Evolutionary conservation across 2,888 invertebrate species (phyloP).

Genomic region (Alloscopus bannaensis): DNA sequence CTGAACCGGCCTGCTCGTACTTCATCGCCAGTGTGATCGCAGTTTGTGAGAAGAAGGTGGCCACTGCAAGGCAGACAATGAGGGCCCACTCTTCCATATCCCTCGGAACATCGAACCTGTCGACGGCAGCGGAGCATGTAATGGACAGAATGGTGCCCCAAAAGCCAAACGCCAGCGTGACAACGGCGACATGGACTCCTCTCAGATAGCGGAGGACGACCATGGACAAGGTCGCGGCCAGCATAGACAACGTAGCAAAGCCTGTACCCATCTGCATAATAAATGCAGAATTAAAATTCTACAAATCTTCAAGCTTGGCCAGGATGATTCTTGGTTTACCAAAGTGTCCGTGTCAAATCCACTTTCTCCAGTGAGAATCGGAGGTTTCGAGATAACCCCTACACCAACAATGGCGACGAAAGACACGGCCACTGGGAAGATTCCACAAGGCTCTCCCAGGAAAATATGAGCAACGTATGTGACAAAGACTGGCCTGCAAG

Average conservation of each 20-base stretch:
- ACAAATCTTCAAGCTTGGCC: slow-evolving; percentile 4
- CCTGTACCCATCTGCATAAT: slow-evolving; percentile 62
- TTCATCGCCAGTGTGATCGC: slow-evolving; percentile 64
- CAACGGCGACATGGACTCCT: slow-evolving; percentile 63
- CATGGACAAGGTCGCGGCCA: slow-evolving; percentile 55
- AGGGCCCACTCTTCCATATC: slow-evolving; percentile 36
- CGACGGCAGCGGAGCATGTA: slow-evolving; percentile 36
- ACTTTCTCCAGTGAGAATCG: slow-evolving; percentile 64
- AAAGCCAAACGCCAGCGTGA: slow-evolving; percentile 62
- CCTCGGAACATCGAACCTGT: slow-evolving; percentile 58
- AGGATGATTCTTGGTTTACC: slow-evolving; percentile 45
- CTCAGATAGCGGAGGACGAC: slow-evolving; percentile 65
- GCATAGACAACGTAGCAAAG: slow-evolving; percentile 54
- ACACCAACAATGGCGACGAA: slow-evolving; percentile 65
- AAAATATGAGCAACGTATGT: slow-evolving; percentile 63
- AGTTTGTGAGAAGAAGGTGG: slow-evolving; percentile 58
- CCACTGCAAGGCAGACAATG: slow-evolving; percentile 30
- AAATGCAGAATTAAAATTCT: not conserved
- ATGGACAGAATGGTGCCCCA: slow-evolving; percentile 54
- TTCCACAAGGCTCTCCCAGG: slow-evolving; percentile 66
- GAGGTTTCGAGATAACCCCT: slow-evolving; percentile 66
- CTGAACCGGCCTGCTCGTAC: slow-evolving; percentile 66
- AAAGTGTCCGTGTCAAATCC: slow-evolving; percentile 64
- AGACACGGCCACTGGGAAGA: slow-evolving; percentile 59
- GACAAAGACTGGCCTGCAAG: slow-evolving; percentile 51